Base-by-base conservation (phyloP, 2,888 invertebrate species). In the Noctua fimbriata region DNA sequence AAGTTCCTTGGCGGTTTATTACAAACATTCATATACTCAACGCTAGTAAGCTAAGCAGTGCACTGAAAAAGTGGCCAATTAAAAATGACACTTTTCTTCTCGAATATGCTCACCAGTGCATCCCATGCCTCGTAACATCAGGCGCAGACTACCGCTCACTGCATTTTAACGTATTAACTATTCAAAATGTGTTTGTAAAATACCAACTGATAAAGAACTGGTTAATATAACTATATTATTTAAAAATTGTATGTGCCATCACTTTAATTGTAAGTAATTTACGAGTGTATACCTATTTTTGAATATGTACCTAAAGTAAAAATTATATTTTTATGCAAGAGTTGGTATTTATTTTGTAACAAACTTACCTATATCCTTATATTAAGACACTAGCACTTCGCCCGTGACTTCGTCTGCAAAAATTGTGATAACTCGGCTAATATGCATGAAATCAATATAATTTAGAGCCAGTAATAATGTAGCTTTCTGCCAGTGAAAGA, bases 221-320 rank as follows among this genome's bases (percentile, higher is more conserved):
- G 41, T 55, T 81, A 49, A 55, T 81, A 49, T 66, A 24, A 69
- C 36, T 69, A 81, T 69, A 71, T 65, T 73, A 86, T 83, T 88
- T 85, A 70, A 88, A 79, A 78, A 81, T 44, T 32, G 18, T 74
- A 87, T 83, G 88, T 88, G 88, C 87, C 87, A 88, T 88, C 78
- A 79, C 36, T n/a, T 82, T 81, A 73, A 76, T 67, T 87, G 28
- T 87, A 88, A 79, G 80, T 79, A 75, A 83, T 81, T 80, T 83
- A 85, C 65, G 52, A 55, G 44, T 82, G 69, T 82, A 76, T 79
- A 78, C 77, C 55, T 80, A 79, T 82, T 83, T 82, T 82, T 82
- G 24, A 83, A 88, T 58, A 83, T 83, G 36, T 76, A 75, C 58
- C 44, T 73, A 79, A 79, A 80, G 55, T 76, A 36, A 76, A 65